Evolutionary conservation across 2,113 vertebrate species (phyloP).

Genomic region (Anoura caudifer): DNA sequence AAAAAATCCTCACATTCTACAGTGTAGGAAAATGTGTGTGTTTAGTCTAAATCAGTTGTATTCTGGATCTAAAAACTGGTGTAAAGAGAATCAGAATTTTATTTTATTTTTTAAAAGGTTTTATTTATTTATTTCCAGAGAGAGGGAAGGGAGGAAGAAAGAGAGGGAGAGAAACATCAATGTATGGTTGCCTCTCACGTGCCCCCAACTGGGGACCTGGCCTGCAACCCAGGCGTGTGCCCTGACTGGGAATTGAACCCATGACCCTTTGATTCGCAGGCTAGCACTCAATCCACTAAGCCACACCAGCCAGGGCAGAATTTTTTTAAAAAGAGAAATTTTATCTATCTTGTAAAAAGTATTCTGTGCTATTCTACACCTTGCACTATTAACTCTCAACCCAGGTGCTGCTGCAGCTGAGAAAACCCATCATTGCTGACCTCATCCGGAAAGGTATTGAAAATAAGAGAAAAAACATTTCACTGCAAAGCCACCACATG

Average conservation of each 20-base stretch:
- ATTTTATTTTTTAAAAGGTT: too few relatives aligned
- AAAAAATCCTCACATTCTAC: not conserved
- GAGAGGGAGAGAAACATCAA: too few relatives aligned
- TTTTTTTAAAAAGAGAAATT: not conserved
- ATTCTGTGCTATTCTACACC: not conserved
- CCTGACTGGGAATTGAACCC: too few relatives aligned
- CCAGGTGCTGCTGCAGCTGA: not conserved
- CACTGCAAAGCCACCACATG: not conserved
- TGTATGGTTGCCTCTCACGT: too few relatives aligned
- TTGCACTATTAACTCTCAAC: not conserved
- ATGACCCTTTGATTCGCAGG: too few relatives aligned
- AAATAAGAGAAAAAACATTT: not conserved
- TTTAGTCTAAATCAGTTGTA: not conserved
- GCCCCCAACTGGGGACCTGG: too few relatives aligned
- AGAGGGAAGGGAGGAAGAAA: too few relatives aligned
- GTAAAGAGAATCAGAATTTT: not conserved
- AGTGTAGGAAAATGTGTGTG: not conserved
- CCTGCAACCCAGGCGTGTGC: too few relatives aligned
- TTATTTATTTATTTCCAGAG: too few relatives aligned
- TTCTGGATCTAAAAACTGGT: not conserved
- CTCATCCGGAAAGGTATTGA: not conserved
- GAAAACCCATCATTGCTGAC: not conserved
- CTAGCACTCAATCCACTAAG: too few relatives aligned
- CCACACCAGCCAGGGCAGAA: too few relatives aligned
- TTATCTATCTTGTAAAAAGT: not conserved